A percentile compares a stretch with the other conserved stretches of the same genome.
Conservation (phyloP, 2,888 invertebrate species). For the Callyntrura guangdongensis region DNA sequence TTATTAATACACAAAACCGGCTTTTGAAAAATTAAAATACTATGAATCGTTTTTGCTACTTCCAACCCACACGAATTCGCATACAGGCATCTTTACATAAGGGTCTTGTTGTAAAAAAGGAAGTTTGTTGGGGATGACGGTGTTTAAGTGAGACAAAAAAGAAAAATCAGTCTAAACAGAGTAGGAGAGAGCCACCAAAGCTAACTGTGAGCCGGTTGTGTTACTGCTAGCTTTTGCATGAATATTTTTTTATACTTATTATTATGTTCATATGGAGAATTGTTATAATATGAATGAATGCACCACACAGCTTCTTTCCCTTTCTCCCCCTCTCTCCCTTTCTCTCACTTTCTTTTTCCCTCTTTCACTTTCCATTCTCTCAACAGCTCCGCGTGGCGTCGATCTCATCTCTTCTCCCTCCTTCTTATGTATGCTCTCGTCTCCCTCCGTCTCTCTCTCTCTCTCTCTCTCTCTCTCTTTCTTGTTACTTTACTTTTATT, state of each 20-base stretch:
- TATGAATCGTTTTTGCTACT: not conserved
- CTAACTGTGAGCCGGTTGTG: too few species aligned
- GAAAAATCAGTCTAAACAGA: not conserved
- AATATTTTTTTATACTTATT: constrained; percentile 35
- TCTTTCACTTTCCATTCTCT: constrained; percentile 60
- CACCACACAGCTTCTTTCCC: constrained; percentile 37
- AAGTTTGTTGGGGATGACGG: constrained; percentile 7
- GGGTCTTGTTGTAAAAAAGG: not conserved
- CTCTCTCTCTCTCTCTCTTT: not conserved
- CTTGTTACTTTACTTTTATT: constrained; percentile 9
- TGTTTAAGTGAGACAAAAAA: not conserved
- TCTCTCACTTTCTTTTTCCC: constrained; percentile 44
- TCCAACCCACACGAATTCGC: not conserved
- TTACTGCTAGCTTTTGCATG: constrained; percentile 22
- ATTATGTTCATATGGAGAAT: constrained; percentile 18
- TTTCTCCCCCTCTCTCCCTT: too few species aligned
- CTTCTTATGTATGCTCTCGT: constrained; percentile 39
- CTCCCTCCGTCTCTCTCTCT: not conserved
- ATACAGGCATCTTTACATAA: too few species aligned
- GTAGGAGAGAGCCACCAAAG: not conserved
- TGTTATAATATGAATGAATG: constrained; percentile 30
- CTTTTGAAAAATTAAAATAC: not conserved
- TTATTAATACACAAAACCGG: not conserved
- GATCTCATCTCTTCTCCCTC: constrained; percentile 67
- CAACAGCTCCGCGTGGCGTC: constrained; percentile 75